Conservation (phyloP, 2,113 vertebrate species). For the Arothron firmamentum region DNA sequence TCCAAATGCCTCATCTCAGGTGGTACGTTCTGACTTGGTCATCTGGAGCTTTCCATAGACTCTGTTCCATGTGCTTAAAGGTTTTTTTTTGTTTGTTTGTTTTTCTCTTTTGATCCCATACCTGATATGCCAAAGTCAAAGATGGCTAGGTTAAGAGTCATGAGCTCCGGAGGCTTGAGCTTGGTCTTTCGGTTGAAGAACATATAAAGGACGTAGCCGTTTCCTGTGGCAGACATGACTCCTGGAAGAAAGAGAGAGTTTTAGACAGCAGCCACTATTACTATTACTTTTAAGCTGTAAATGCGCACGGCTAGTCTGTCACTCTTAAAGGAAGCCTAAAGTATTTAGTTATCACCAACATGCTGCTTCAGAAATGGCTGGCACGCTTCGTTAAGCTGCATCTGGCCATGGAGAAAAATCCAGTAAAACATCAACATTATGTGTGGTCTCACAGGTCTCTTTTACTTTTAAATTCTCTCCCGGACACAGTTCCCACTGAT, state of each 20-base stretch:
- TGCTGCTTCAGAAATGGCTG: too few relatives aligned
- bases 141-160: constrained; percentile 91
- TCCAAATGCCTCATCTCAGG: too few relatives aligned
- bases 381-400: too few relatives aligned
- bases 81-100: background rate
- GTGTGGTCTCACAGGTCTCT: too few relatives aligned
- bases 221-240: constrained; percentile 85
- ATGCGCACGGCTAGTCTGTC: background rate
- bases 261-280: background rate
- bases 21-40: too few relatives aligned
- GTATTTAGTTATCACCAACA: background rate
- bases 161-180: constrained; percentile 89
- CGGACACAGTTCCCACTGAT: too few relatives aligned
- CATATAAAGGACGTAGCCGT: constrained; percentile 91
- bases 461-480: too few relatives aligned
- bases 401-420: too few relatives aligned
- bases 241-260: constrained; percentile 69
- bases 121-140: constrained; percentile 97
- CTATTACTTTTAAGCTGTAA: background rate
- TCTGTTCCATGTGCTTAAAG: too few relatives aligned
- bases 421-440: too few relatives aligned
- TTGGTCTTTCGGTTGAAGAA: constrained; percentile 86
- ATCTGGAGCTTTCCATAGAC: too few relatives aligned
- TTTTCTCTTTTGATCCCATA: constrained; percentile 50
- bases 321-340: background rate